Percentiles rank a stretch among this genome's conserved stretches.
phyloP scores from a whole-genome alignment of 2,113 vertebrate species.

The Ellobius talpinus region DNA sequence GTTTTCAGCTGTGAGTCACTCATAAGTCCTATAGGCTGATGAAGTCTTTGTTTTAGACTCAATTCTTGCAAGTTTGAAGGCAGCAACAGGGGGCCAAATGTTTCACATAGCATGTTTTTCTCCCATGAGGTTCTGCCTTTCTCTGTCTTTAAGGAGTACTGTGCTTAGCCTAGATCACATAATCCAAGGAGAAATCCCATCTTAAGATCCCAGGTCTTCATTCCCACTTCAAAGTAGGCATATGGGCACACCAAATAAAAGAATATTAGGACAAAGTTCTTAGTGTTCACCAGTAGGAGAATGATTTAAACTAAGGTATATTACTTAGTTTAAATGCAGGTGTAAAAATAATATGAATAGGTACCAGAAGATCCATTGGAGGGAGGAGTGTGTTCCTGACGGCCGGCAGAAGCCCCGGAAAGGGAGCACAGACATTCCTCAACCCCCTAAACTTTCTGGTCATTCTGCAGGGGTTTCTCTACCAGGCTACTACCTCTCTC shows the following conservation, averaged over 20 bases:
- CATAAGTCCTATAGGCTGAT: neutral
- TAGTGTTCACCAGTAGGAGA: neutral
- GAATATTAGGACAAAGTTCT: neutral
- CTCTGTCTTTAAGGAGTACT: neutral
- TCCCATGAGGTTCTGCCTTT: neutral
- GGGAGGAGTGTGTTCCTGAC: too few species aligned
- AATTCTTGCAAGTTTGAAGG: neutral
- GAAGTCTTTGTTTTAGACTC: neutral
- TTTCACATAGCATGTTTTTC: neutral
- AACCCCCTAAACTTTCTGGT: too few species aligned
- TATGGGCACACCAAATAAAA: neutral
- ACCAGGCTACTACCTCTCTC: too few species aligned
- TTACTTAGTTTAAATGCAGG: neutral
- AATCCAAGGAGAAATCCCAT: neutral
- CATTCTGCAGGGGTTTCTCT: too few species aligned
- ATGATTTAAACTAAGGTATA: neutral
- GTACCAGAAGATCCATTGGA: too few species aligned
- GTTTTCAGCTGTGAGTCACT: neutral
- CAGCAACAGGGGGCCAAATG: too few species aligned
- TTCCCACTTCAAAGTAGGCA: neutral
- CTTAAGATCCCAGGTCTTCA: neutral
- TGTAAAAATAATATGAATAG: neutral
- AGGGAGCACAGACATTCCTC: too few species aligned
- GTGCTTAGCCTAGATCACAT: neutral
- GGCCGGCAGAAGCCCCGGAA: too few species aligned